Percentiles rank a stretch among this genome's conserved stretches.
Evolutionary conservation across 2,797 vertebrate genomes (phyloP).

Genomic region (Pseudochaenichthys georgianus): DNA sequence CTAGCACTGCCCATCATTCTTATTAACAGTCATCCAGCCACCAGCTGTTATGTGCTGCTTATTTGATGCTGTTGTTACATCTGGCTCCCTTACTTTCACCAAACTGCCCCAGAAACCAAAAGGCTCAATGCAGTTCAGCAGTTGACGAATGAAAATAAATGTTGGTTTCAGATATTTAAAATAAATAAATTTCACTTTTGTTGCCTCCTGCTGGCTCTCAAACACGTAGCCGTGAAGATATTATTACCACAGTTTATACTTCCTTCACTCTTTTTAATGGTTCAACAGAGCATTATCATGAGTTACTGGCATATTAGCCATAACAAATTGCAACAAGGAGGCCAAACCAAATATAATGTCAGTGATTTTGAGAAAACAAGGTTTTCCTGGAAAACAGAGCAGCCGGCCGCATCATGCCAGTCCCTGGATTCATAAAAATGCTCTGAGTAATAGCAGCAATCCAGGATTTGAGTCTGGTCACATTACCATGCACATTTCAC

Average conservation of each 20-base stretch:
- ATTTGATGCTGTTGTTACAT: slow-evolving; percentile 34
- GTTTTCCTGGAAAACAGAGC: slow-evolving; percentile 73
- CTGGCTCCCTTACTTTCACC: slow-evolving; percentile 34
- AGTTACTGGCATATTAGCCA: slow-evolving; percentile 71
- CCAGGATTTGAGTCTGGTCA: slow-evolving; percentile 56
- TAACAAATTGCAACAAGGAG: slow-evolving; percentile 73
- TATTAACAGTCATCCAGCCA: slow-evolving; percentile 31
- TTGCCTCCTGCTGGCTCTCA: slow-evolving; percentile 57
- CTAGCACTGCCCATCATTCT: slow-evolving; percentile 22
- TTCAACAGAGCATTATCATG: slow-evolving; percentile 66
- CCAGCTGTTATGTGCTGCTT: slow-evolving; percentile 31
- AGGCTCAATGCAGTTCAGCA: slow-evolving; percentile 54
- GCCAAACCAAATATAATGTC: slow-evolving; percentile 75
- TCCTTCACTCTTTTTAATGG: slow-evolving; percentile 51
- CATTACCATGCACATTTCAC: slow-evolving; percentile 59
- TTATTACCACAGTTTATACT: slow-evolving; percentile 64
- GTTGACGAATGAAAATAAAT: slow-evolving; percentile 42
- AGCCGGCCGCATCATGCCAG: slow-evolving; percentile 58
- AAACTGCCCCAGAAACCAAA: slow-evolving; percentile 43
- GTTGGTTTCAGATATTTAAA: slow-evolving; percentile 47
- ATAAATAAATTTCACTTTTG: slow-evolving; percentile 56
- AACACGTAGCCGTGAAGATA: slow-evolving; percentile 60
- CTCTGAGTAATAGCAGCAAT: slow-evolving; percentile 57
- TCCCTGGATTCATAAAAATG: slow-evolving; percentile 60
- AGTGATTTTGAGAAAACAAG: slow-evolving; percentile 70